These are phyloP conservation scores for Rousettus leschenaultii DNA, from an alignment of 2,113 vertebrate genomes.

Conservation along the genomic window DNA sequence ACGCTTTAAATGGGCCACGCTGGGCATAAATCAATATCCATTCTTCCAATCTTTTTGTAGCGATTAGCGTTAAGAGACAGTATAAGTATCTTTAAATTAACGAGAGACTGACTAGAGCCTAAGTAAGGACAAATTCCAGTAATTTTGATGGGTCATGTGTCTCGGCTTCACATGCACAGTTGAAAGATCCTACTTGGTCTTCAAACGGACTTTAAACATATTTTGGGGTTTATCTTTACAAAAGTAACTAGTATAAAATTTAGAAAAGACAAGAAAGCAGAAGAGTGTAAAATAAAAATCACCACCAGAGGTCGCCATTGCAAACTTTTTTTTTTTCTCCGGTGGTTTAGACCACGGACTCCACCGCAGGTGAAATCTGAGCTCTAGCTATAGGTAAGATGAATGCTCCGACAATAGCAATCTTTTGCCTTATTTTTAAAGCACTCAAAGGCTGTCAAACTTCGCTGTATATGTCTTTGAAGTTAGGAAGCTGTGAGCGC, in stretches of 20 bases:
- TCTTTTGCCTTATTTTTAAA: not conserved
- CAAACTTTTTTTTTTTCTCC: not conserved
- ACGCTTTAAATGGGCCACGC: not conserved
- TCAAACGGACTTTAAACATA: not conserved
- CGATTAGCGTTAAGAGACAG: not conserved
- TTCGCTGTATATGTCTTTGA: not conserved
- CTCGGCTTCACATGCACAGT: not conserved
- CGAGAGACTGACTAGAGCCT: not conserved
- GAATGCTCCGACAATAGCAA: not conserved
- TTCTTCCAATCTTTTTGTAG: not conserved
- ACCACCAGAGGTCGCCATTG: not conserved
- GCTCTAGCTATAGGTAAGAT: not conserved
- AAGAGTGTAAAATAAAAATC: not conserved
- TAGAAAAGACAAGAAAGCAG: not conserved
- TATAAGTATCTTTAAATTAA: constrained; percentile 8
- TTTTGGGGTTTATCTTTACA: not conserved
- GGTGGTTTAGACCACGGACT: not conserved
- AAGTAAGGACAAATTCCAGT: not conserved
- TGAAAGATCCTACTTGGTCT: not conserved
- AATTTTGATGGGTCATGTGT: not conserved
- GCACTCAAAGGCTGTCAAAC: not conserved
- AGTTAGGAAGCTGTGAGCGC: not conserved
- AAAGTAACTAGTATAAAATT: not conserved
- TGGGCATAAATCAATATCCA: not conserved
- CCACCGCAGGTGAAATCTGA: not conserved